These are phyloP conservation scores for Actinernus sp. DNA, from an alignment of 92 coral and sea anemone genomes.

Conservation along the genomic window DNA sequence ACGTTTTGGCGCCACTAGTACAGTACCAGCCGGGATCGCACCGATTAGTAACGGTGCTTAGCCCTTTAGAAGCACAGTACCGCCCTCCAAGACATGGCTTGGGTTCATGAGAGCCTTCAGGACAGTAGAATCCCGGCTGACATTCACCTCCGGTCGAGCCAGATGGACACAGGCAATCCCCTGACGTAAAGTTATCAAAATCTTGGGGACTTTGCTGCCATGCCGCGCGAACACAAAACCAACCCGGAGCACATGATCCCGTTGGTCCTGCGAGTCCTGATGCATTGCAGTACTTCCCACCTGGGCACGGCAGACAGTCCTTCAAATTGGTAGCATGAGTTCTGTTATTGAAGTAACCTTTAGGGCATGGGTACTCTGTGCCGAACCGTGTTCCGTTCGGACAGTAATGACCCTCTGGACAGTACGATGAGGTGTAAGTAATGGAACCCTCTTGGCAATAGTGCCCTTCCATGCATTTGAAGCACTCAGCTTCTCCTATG, in stretches of 20 bases:
- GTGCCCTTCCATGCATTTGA: slow-evolving; percentile 84
- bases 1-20: slow-evolving; percentile 74
- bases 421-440: slow-evolving; percentile 59
- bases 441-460: slow-evolving; percentile 91
- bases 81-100: slow-evolving; percentile 85
- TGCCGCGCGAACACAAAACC: slow-evolving; percentile 94
- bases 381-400: slow-evolving; percentile 86
- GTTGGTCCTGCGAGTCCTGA: slow-evolving; percentile 87
- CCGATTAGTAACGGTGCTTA: slow-evolving; percentile 56
- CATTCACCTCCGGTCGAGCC: slow-evolving; percentile 97
- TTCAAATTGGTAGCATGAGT: slow-evolving; percentile 65
- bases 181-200: slow-evolving; percentile 93
- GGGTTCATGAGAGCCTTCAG: slow-evolving; percentile 86
- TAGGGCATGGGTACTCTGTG: slow-evolving; percentile 85
- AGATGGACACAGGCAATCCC: slow-evolving; percentile 94
- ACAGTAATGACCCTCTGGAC: slow-evolving; percentile 95
- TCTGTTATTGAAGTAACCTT: slow-evolving; percentile 85
- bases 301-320: slow-evolving; percentile 92
- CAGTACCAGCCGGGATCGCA: slow-evolving; percentile 96
- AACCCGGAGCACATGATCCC: slow-evolving; percentile 87
- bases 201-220: slow-evolving; percentile 85
- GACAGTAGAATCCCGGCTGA: slow-evolving; percentile 94
- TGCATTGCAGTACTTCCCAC: slow-evolving; percentile 82
- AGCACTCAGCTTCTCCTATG: slow-evolving; percentile 91
- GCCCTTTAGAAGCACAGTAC: slow-evolving; percentile 83